Conservation (phyloP, 2,888 invertebrate genomes). For the Sphaerolaimus hirsutus region DNA sequence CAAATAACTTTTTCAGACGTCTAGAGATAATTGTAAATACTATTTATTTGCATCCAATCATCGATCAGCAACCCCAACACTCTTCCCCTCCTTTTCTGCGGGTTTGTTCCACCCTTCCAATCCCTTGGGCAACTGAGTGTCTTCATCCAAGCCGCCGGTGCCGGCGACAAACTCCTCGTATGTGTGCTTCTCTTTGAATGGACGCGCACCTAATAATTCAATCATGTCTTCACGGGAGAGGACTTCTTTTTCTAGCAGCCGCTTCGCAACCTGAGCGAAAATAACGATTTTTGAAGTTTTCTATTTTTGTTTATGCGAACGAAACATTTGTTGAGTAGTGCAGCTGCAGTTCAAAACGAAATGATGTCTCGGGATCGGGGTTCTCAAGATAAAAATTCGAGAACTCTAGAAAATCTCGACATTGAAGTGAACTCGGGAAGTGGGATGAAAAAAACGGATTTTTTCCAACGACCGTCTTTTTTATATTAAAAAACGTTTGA, state of each 20-base stretch:
- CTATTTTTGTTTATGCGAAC: not conserved
- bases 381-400: too few relatives aligned
- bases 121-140: conserved; percentile 75
- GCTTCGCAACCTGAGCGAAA: conserved; percentile 52
- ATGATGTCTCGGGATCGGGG: too few relatives aligned
- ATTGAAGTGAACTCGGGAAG: too few relatives aligned
- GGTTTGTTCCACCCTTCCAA: conserved; percentile 65
- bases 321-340: not conserved
- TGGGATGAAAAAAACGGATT: too few relatives aligned
- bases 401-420: too few relatives aligned
- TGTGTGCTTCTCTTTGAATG: conserved; percentile 92
- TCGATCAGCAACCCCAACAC: too few relatives aligned
- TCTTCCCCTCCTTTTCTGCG: conserved; percentile 4
- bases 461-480: too few relatives aligned
- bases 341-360: too few relatives aligned
- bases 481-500: too few relatives aligned
- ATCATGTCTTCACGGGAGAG: conserved; percentile 90
- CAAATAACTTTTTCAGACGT: too few relatives aligned
- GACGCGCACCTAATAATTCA: conserved; percentile 68
- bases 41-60: too few relatives aligned
- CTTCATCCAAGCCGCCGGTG: conserved; percentile 79
- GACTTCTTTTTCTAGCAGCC: conserved; percentile 74
- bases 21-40: too few relatives aligned
- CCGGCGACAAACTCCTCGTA: conserved; percentile 98
- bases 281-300: not conserved